Evolutionary conservation across 1,140 invertebrate genomes (phyloP).

Genomic region (Dreissena rostriformis): DNA sequence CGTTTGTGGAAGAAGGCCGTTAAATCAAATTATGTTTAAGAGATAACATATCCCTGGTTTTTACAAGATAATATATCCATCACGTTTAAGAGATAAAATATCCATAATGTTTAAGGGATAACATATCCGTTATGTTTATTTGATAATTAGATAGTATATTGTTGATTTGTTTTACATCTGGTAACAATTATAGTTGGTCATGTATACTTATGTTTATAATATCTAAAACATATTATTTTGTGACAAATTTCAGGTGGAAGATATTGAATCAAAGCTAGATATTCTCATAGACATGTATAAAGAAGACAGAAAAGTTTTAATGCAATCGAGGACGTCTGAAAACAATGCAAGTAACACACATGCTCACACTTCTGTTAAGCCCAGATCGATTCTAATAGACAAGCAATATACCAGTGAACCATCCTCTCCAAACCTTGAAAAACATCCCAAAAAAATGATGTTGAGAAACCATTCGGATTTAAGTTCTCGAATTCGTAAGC

Average conservation of each 20-base stretch:
- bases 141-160: too few relatives aligned
- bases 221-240: too few relatives aligned
- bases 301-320: constrained; percentile 87
- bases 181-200: too few relatives aligned
- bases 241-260: constrained; percentile 88
- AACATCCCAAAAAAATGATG: constrained; percentile 84
- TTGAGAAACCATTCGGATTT: constrained; percentile 90
- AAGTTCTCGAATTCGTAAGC: constrained; percentile 90
- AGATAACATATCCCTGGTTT: too few relatives aligned
- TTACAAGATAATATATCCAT: too few relatives aligned
- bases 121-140: too few relatives aligned
- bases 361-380: constrained; percentile 56
- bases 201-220: too few relatives aligned
- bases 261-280: constrained; percentile 95
- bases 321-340: constrained; percentile 60
- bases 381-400: constrained; percentile 82
- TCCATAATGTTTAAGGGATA: too few relatives aligned
- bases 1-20: too few relatives aligned
- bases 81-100: too few relatives aligned
- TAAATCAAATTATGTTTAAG: too few relatives aligned
- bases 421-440: constrained; percentile 86
- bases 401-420: constrained; percentile 89
- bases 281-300: constrained; percentile 95
- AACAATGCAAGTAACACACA: constrained; percentile 39
- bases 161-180: too few relatives aligned